Conservation (phyloP, 2,113 vertebrate species). For the Caranx melampygus region DNA sequence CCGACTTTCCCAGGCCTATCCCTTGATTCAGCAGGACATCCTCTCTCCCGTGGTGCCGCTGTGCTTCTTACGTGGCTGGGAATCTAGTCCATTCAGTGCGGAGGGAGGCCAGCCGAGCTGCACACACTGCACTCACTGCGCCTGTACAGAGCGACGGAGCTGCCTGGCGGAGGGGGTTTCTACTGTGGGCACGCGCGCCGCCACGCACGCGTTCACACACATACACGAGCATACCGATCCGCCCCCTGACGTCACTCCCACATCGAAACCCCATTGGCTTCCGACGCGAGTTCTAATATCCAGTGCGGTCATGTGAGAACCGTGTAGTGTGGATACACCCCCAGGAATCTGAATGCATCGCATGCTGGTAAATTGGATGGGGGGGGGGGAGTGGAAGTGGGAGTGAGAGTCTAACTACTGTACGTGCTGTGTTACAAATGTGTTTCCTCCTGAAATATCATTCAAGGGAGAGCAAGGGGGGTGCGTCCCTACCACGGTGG, state of each 20-base stretch:
- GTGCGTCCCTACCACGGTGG: conserved; percentile 31
- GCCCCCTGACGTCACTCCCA: conserved; percentile 77
- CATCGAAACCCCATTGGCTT: conserved; percentile 72
- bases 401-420: conserved; percentile 69
- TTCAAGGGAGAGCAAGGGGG: conserved; percentile 57
- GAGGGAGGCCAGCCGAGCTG: conserved; percentile 80
- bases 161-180: conserved; percentile 53
- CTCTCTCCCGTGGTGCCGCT: conserved; percentile 78
- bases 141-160: conserved; percentile 73
- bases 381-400: not conserved
- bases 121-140: conserved; percentile 70
- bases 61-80: conserved; percentile 91
- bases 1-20: conserved; percentile 84
- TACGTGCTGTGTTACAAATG: conserved; percentile 74
- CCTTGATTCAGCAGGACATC: conserved; percentile 87
- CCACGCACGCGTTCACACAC: conserved; percentile 34
- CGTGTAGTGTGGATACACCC: conserved; percentile 64
- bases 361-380: conserved; percentile 68
- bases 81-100: conserved; percentile 84
- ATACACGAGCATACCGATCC: conserved; percentile 19
- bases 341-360: conserved; percentile 70
- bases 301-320: conserved; percentile 72
- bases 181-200: conserved; percentile 6
- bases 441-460: conserved; percentile 76
- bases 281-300: conserved; percentile 45